Evolutionary conservation across 2,113 vertebrate genomes (phyloP), one percentile per base, ranked within the genome.

Genomic region (Xyrauchen texanus): DNA sequence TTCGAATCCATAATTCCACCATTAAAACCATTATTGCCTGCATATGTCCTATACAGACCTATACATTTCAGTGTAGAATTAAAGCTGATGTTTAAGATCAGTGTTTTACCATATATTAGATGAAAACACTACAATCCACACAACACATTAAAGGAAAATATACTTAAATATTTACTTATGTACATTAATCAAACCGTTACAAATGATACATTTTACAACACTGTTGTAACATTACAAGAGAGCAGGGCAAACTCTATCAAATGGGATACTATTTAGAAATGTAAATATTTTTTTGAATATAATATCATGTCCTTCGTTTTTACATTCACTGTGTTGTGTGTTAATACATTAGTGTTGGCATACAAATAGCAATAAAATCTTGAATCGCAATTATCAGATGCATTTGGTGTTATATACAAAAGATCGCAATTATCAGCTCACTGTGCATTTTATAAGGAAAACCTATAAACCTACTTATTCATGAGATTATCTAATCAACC

Each of bases 151-250:
- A n/a, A 71, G 44, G 7, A 57, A 57, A 71, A 57, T 57, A 70
- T 70, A 45, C 55, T 70, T 15, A 45, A 71, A 71, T 58, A 71
- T 58, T 10, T 71, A 71, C 8, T 45, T 72, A 46, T 57, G 68
- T 11, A 46, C 8, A 34, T 45, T 70, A n/a, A 10, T 10, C 15
- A 57, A 55, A 4, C 11, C 16, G 0, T 9, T 44, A 69, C 10
- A 53, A 69, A 13, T 44, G 0, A 67, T 55, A 70, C 21, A 44
- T 55, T 57, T 70, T 44, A 57, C 21, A 55, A 70, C 42, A 70
- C 4, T 44, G 21, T 7, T 34, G 10, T 52, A 68, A 68, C 49
- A 7, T 13, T 53, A 5, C 2, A 70, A 34, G 42, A 3, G 16
- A 46, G 13, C 7, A 8, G 5, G 8, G 45, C 44, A 60, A 58